Percentiles rank a stretch among this genome's conserved stretches.
phyloP scores from a whole-genome alignment of 2,888 invertebrate species.

The Dysmachus trigonus region DNA sequence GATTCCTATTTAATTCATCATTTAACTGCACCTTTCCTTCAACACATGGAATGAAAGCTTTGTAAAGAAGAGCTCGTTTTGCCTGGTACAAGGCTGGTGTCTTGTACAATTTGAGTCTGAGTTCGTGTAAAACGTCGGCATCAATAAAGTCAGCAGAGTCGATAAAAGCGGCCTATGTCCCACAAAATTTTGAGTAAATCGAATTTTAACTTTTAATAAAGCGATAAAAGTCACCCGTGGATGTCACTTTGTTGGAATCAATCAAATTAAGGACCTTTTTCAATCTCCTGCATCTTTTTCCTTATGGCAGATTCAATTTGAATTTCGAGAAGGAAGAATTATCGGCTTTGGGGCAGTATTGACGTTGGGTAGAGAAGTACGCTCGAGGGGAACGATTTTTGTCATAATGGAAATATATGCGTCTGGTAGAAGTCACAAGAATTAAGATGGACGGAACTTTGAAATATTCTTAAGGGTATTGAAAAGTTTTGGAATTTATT shows the following conservation, averaged over 20 bases:
- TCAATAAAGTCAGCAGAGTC: constrained; percentile 9
- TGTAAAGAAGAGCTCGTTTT: neutral
- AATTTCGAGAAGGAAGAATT: constrained; percentile 23
- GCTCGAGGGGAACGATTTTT: neutral
- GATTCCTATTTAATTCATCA: neutral
- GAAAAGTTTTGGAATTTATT: neutral
- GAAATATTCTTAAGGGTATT: neutral
- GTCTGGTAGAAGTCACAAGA: neutral
- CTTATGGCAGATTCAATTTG: constrained; percentile 21
- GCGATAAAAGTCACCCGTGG: constrained; percentile 33
- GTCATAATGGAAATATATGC: neutral
- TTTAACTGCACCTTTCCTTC: neutral
- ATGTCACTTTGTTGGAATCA: constrained; percentile 31
- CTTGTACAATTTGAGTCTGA: constrained; percentile 21
- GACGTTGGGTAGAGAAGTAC: neutral
- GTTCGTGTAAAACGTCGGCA: neutral
- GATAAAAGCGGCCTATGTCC: neutral
- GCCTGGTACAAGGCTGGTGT: neutral
- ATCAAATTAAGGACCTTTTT: constrained; percentile 37
- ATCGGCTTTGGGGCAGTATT: constrained; percentile 5
- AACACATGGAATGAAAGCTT: neutral
- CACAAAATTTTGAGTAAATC: constrained; percentile 24
- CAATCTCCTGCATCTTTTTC: constrained; percentile 25
- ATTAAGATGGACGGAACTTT: neutral
- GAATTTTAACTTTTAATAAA: constrained; percentile 40